Base-by-base conservation (phyloP, 2,888 invertebrate genomes). In the Dryobota labecula region DNA sequence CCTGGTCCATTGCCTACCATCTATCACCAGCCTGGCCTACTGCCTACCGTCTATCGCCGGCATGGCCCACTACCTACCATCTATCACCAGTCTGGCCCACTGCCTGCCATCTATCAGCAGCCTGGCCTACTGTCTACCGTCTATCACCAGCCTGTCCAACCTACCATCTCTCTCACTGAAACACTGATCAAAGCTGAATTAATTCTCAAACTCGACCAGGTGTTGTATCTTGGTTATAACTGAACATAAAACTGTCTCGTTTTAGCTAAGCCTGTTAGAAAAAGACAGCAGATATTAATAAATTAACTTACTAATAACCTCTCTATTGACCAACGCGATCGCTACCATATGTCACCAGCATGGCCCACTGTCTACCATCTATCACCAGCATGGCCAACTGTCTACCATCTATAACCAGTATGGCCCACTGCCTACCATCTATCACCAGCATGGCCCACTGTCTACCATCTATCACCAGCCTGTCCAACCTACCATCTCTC, bases 281-380 rank as follows among this genome's bases (percentile, higher is more conserved):
- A 33, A 56, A 33, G 7, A 7, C 7, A 13, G 54, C 54, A 30
- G n/a, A 30, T 6, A 30, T 20, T 54, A 33, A 33, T 33, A 33
- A 33, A 6, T 5, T 33, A 33, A 69, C 64, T 71, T 11, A 96
- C 96, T 97, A 54, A 96, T 96, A 38, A 98, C 91, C 91, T 99
- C 98, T 58, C 97, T 97, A 76, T 98, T 98, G 80, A 98, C 97
- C 5, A 98, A 92, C 0, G 98, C 98, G 68, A 99, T 91, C 0
- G n/a, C 15, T 24, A 24, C 18, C 51, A 53, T 53, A 4, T 27
- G 9, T 51, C 51, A 27, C 15, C 18, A 51, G 27, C 51, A 18
- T 51, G 8, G 18, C 2, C 24, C 49, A 7, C 2, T 24, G 1
- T 49, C 7, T 15, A 24, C 27, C 27, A 51, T 27, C 8, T 18